Conservation (phyloP, 2,888 invertebrate species). For the Erynnis tages region DNA sequence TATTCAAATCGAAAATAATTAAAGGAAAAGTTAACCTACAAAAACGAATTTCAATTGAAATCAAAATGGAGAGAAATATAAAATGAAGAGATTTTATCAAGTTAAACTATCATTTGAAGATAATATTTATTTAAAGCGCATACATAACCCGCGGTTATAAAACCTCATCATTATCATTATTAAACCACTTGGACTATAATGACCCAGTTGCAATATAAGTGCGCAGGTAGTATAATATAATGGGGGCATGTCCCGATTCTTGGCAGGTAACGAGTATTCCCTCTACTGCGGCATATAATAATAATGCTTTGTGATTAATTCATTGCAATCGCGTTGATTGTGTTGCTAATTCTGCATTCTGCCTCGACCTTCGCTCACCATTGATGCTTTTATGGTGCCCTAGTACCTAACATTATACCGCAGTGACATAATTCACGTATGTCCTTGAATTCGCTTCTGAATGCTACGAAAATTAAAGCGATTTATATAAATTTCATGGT, state of each 20-base stretch:
- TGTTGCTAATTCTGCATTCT: conserved; percentile 22
- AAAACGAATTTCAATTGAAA: too few relatives aligned
- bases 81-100: too few relatives aligned
- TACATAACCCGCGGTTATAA: background rate
- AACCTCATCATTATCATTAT: too few relatives aligned
- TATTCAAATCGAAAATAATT: too few relatives aligned
- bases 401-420: conserved; percentile 3
- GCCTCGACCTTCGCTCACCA: conserved; percentile 17
- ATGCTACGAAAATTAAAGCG: too few relatives aligned
- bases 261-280: conserved; percentile 5
- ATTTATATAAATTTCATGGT: too few relatives aligned
- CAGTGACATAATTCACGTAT: background rate
- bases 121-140: too few relatives aligned
- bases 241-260: conserved; percentile 13
- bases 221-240: background rate
- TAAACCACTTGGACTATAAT: background rate
- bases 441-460: conserved; percentile 20
- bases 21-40: too few relatives aligned
- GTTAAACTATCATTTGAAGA: too few relatives aligned
- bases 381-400: conserved; percentile 7
- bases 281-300: conserved; percentile 3
- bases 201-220: background rate
- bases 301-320: conserved; percentile 21
- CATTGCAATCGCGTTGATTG: conserved; percentile 18
- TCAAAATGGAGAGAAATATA: too few relatives aligned